A percentile compares a stretch with the other conserved stretches of the same genome.
phyloP scores from a whole-genome alignment of 2,113 vertebrate species.

The Crotalus helleri region DNA sequence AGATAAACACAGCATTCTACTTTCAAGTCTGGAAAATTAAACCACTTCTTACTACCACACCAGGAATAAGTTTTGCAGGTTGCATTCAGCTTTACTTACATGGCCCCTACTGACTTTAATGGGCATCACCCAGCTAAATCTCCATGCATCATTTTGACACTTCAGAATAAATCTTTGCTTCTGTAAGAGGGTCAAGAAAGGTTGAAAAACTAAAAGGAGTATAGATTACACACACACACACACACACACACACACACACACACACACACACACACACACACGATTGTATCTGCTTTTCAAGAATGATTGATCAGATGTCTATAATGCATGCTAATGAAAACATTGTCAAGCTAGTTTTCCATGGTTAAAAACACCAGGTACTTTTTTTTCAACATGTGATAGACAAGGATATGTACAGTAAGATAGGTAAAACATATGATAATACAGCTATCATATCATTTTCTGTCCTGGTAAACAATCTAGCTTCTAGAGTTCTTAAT shows the following conservation, averaged over 20 bases:
- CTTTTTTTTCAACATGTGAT: slow-evolving; percentile 35
- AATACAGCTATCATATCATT: slow-evolving; percentile 24
- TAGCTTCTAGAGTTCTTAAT: neutral
- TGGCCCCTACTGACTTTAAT: slow-evolving; percentile 77
- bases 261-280: slow-evolving; percentile 36
- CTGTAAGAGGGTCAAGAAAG: slow-evolving; percentile 76
- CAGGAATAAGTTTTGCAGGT: slow-evolving; percentile 73
- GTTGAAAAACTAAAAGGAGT: slow-evolving; percentile 76
- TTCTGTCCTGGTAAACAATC: neutral
- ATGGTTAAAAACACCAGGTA: slow-evolving; percentile 66
- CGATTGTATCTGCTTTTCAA: slow-evolving; percentile 73
- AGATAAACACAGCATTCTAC: slow-evolving; percentile 65
- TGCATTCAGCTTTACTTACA: slow-evolving; percentile 72
- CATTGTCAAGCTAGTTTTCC: slow-evolving; percentile 65
- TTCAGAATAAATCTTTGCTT: slow-evolving; percentile 78
- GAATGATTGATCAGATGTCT: slow-evolving; percentile 75
- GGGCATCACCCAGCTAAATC: slow-evolving; percentile 78
- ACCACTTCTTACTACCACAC: slow-evolving; percentile 70
- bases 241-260: slow-evolving; percentile 49
- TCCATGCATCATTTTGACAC: slow-evolving; percentile 74
- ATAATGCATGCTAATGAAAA: slow-evolving; percentile 69
- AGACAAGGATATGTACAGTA: slow-evolving; percentile 18
- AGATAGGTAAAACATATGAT: slow-evolving; percentile 23
- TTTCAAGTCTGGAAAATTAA: slow-evolving; percentile 60
- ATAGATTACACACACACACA: too few relatives aligned